These are phyloP conservation scores for Heteropelma amictum DNA, from an alignment of 2,888 invertebrate species.

Conservation along the genomic window DNA sequence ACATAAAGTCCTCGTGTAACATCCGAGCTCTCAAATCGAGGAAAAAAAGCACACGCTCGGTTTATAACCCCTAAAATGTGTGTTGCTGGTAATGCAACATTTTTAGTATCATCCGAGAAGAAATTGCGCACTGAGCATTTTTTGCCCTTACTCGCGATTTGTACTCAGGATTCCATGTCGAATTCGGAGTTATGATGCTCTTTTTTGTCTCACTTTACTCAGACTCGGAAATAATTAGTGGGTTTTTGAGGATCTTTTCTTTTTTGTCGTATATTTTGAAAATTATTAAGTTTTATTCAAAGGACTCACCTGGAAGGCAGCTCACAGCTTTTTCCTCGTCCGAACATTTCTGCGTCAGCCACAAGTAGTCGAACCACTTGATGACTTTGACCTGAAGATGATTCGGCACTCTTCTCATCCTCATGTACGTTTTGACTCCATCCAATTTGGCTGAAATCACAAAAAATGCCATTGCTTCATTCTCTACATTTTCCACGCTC, in stretches of 20 bases:
- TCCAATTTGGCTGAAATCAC: constrained; percentile 94
- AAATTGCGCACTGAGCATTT: not conserved
- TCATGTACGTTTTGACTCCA: constrained; percentile 99
- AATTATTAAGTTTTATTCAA: not conserved
- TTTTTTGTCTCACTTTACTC: not conserved
- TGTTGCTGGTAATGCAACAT: not conserved
- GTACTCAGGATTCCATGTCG: no score
- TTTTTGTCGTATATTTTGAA: not conserved
- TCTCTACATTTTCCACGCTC: not conserved
- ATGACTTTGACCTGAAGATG: constrained; percentile 98
- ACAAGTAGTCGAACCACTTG: constrained; percentile 99
- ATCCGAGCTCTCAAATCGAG: not conserved
- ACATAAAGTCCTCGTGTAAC: constrained; percentile 45
- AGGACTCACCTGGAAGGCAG: constrained; percentile 86
- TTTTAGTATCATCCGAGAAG: constrained; percentile 10
- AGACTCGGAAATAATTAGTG: not conserved
- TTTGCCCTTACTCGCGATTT: no score
- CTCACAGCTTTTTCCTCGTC: constrained; percentile 98
- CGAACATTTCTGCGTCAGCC: constrained; percentile 99
- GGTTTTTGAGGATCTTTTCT: not conserved
- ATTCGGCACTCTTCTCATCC: constrained; percentile 96
- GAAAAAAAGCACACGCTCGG: not conserved
- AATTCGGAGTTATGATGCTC: not conserved
- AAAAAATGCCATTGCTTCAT: not conserved
- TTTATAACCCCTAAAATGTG: constrained; percentile 8